phyloP scores from a whole-genome alignment of 1,140 invertebrate species.

The Notospermus geniculatus region DNA sequence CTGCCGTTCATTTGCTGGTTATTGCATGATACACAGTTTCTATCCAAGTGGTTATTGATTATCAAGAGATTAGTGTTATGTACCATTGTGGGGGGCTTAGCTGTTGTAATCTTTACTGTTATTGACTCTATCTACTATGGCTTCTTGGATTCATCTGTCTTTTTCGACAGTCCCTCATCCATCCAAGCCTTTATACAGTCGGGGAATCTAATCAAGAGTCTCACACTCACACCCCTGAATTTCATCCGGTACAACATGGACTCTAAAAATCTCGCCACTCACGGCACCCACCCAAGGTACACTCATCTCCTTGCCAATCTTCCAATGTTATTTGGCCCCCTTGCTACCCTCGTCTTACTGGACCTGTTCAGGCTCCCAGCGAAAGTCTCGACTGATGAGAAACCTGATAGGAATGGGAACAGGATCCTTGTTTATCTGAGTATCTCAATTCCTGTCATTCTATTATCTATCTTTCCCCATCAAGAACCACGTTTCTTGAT shows the following conservation, averaged over 20 bases:
- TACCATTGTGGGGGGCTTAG: not conserved
- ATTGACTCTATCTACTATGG: conserved; percentile 60
- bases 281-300: conserved; percentile 82
- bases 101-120: conserved; percentile 7
- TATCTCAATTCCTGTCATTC: conserved; percentile 72
- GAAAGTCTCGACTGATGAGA: conserved; percentile 62
- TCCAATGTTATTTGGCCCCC: conserved; percentile 78
- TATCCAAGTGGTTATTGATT: not conserved
- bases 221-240: conserved; percentile 84
- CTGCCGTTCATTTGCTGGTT: conserved; percentile 70
- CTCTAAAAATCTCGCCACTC: conserved; percentile 71
- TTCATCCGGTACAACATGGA: conserved; percentile 84
- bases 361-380: conserved; percentile 49
- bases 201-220: conserved; percentile 2
- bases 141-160: conserved; percentile 11
- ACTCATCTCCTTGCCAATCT: conserved; percentile 81
- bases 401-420: conserved; percentile 38
- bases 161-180: conserved; percentile 48
- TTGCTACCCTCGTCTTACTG: conserved; percentile 44
- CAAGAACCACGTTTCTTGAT: conserved; percentile 90
- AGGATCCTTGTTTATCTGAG: conserved; percentile 58
- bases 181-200: conserved; percentile 54
- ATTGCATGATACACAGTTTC: conserved; percentile 47
- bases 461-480: conserved; percentile 83
- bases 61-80: not conserved